Conservation (phyloP, 2,797 vertebrate genomes). For the Pipistrellus nathusii region DNA sequence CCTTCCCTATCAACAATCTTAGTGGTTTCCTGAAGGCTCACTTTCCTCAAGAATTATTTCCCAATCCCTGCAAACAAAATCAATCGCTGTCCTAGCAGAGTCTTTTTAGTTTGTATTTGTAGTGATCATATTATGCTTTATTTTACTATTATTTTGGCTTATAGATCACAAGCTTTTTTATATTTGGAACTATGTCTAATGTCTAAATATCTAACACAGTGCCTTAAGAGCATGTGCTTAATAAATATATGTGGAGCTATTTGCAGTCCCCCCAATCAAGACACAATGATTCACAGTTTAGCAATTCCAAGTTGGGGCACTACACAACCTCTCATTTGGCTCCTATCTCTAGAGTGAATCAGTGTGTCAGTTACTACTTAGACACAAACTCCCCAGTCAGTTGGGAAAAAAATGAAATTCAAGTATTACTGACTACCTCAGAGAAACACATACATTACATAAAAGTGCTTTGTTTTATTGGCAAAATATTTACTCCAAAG, state of each 20-base stretch:
- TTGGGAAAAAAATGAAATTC: not conserved
- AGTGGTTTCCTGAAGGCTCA: not conserved
- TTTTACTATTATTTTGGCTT: conserved; percentile 13
- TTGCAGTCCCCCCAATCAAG: not conserved
- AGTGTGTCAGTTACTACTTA: not conserved
- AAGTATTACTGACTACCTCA: not conserved
- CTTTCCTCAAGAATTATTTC: not conserved
- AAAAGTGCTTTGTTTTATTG: not conserved
- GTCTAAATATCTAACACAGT: not conserved
- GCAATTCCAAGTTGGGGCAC: not conserved
- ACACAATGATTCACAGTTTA: not conserved
- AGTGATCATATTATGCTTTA: not conserved
- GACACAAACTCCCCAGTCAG: not conserved
- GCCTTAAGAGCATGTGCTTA: not conserved
- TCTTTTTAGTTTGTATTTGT: not conserved
- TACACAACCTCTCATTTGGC: not conserved
- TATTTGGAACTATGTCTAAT: not conserved
- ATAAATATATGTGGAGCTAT: not conserved
- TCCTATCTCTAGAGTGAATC: not conserved
- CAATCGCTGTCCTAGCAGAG: not conserved
- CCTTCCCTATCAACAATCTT: not conserved
- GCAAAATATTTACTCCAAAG: conserved; percentile 15
- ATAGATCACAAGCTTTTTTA: not conserved
- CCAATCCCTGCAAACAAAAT: not conserved
- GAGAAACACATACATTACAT: not conserved